A percentile compares a stretch with the other conserved stretches of the same genome.
Conservation (phyloP, 1,140 invertebrate genomes). For the Grapholita molesta region DNA sequence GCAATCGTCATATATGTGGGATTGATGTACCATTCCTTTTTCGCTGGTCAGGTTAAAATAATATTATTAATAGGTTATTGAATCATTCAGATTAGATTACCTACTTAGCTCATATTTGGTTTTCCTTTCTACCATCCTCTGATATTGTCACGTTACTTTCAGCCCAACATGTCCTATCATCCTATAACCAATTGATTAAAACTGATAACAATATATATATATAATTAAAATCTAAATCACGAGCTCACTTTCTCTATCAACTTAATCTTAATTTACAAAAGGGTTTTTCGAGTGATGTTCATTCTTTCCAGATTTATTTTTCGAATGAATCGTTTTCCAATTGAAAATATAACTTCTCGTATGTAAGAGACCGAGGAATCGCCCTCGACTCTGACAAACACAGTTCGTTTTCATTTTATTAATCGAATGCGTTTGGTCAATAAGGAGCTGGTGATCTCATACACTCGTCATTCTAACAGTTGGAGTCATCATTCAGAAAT, state of each 20-base stretch:
- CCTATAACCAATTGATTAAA: too few species aligned
- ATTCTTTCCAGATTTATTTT: too few species aligned
- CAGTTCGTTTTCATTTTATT: slow-evolving; percentile 12
- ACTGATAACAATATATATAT: too few species aligned
- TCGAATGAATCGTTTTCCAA: too few species aligned
- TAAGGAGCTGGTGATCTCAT: slow-evolving; percentile 67
- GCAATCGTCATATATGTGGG: neutral
- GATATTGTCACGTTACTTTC: too few species aligned
- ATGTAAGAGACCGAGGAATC: neutral
- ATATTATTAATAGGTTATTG: neutral
- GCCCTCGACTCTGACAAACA: slow-evolving; percentile 1
- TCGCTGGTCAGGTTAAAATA: neutral
- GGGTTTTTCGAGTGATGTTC: too few species aligned
- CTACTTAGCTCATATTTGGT: neutral
- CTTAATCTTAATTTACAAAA: too few species aligned
- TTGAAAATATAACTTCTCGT: neutral
- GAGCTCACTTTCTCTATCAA: too few species aligned
- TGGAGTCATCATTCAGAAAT: slow-evolving; percentile 65
- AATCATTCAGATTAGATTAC: neutral
- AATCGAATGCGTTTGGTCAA: slow-evolving; percentile 36
- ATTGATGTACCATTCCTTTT: neutral
- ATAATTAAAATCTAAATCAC: too few species aligned
- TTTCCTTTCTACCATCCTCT: too few species aligned
- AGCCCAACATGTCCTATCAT: too few species aligned
- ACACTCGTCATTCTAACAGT: slow-evolving; percentile 49